Conservation (phyloP, 2,797 vertebrate genomes). For the Mallotus villosus region DNA sequence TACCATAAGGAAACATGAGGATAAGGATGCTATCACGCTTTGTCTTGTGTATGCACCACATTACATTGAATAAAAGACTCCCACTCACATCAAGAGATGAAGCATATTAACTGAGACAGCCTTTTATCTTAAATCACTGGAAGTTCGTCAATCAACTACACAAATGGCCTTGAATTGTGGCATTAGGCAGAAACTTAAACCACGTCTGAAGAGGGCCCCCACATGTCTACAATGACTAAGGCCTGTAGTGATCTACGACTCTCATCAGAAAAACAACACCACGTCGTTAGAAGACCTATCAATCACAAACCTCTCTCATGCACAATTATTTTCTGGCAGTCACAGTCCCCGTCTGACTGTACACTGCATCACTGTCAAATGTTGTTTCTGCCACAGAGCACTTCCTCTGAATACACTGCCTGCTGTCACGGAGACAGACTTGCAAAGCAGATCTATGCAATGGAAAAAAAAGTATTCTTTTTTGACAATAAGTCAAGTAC, state of each 20-base stretch:
- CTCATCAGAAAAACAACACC: conserved; percentile 60
- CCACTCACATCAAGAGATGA: conserved; percentile 44
- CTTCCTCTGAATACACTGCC: conserved; percentile 39
- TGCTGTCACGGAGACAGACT: conserved; percentile 36
- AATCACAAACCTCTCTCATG: conserved; percentile 40
- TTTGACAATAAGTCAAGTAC: conserved; percentile 4
- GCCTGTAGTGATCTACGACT: conserved; percentile 42
- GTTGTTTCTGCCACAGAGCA: conserved; percentile 25
- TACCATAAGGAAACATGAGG: neutral
- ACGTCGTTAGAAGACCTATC: conserved; percentile 55
- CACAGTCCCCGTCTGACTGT: conserved; percentile 43
- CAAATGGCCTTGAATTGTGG: conserved; percentile 41
- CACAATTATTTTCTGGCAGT: conserved; percentile 41
- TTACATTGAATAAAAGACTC: conserved; percentile 30
- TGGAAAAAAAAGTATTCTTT: neutral
- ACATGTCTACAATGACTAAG: conserved; percentile 51
- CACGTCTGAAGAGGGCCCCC: conserved; percentile 44
- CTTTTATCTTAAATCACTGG: conserved; percentile 57
- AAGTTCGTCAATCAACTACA: conserved; percentile 58
- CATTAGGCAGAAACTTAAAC: conserved; percentile 40
- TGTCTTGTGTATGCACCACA: conserved; percentile 40
- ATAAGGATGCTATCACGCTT: neutral
- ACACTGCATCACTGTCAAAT: conserved; percentile 31
- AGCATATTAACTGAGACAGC: conserved; percentile 57
- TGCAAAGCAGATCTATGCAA: conserved; percentile 5